These are phyloP conservation scores for Gymnoscopelus braueri DNA, from an alignment of 2,797 vertebrate genomes.

Conservation along the genomic window DNA sequence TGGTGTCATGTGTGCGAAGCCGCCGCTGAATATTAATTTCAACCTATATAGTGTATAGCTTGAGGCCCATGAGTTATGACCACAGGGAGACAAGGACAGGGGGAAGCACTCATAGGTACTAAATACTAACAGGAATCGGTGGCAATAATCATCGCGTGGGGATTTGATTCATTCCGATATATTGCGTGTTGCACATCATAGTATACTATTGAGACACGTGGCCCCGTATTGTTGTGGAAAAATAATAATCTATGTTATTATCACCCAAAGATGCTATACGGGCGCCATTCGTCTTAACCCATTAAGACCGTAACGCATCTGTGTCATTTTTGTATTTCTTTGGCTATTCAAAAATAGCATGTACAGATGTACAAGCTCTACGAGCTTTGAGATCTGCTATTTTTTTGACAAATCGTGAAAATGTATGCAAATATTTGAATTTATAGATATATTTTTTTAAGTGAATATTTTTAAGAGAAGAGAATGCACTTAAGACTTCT, in stretches of 20 bases:
- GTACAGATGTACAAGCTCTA: too few relatives aligned
- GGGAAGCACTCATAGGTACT: slow-evolving; percentile 25
- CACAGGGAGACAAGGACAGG: slow-evolving; percentile 37
- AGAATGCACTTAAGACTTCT: too few relatives aligned
- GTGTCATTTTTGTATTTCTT: too few relatives aligned
- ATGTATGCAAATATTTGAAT: too few relatives aligned
- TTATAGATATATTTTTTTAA: too few relatives aligned
- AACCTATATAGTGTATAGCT: slow-evolving; percentile 21
- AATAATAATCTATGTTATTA: slow-evolving; percentile 45
- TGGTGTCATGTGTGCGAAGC: slow-evolving; percentile 22
- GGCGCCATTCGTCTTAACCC: slow-evolving; percentile 31
- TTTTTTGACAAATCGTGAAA: too few relatives aligned
- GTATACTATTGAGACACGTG: slow-evolving; percentile 39
- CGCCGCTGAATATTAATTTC: slow-evolving; percentile 39
- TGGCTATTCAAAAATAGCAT: too few relatives aligned
- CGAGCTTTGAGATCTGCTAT: too few relatives aligned
- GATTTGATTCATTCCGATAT: slow-evolving; percentile 49
- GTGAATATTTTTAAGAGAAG: too few relatives aligned
- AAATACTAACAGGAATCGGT: slow-evolving; percentile 39
- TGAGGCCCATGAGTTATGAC: slow-evolving; percentile 42
- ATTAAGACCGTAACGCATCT: too few relatives aligned
- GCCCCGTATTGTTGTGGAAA: slow-evolving; percentile 2
- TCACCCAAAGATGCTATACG: slow-evolving; percentile 28
- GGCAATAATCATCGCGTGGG: slow-evolving; percentile 44
- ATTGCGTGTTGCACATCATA: slow-evolving; percentile 14